Evolutionary conservation across 2,888 invertebrate species (phyloP).

Genomic region (Dasypogon diadema): DNA sequence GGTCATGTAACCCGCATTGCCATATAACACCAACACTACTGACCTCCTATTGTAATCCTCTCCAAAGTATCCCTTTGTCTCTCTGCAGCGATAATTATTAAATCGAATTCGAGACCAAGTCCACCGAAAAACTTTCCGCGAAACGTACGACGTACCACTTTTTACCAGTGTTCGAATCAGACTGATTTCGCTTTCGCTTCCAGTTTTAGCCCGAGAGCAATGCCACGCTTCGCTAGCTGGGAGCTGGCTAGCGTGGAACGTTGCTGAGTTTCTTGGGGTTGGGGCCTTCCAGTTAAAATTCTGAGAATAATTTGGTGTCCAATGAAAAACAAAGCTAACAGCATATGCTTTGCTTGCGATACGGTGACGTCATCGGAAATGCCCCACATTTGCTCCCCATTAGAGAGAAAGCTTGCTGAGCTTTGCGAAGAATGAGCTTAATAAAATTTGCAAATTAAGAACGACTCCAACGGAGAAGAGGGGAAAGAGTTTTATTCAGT

Average conservation of each 20-base stretch:
- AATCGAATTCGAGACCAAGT: constrained; percentile 6
- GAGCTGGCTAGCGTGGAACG: not conserved
- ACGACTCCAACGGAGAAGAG: not conserved
- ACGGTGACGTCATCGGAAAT: constrained; percentile 11
- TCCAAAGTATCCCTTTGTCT: constrained; percentile 1
- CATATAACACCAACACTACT: constrained; percentile 20
- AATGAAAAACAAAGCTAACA: constrained; percentile 9
- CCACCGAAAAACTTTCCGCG: constrained; percentile 10
- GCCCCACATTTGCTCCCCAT: not conserved
- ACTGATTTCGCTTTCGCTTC: constrained; percentile 5
- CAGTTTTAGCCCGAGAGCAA: not conserved
- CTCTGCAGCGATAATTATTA: constrained; percentile 18
- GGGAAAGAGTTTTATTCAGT: not conserved
- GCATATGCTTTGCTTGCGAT: not conserved
- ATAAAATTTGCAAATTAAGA: constrained; percentile 5
- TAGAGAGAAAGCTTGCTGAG: constrained; percentile 14
- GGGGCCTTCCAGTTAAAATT: constrained; percentile 8
- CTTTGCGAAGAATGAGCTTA: not conserved
- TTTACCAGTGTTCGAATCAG: constrained; percentile 20
- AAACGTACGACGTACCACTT: constrained; percentile 7
- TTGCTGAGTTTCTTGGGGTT: not conserved
- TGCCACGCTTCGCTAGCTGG: not conserved
- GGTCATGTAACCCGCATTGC: constrained; percentile 21
- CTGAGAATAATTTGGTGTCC: constrained; percentile 23
- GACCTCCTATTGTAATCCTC: constrained; percentile 42